A percentile compares a stretch with the other conserved stretches of the same genome.
Conservation (phyloP, 2,113 vertebrate genomes). For the Macaca mulatta region DNA sequence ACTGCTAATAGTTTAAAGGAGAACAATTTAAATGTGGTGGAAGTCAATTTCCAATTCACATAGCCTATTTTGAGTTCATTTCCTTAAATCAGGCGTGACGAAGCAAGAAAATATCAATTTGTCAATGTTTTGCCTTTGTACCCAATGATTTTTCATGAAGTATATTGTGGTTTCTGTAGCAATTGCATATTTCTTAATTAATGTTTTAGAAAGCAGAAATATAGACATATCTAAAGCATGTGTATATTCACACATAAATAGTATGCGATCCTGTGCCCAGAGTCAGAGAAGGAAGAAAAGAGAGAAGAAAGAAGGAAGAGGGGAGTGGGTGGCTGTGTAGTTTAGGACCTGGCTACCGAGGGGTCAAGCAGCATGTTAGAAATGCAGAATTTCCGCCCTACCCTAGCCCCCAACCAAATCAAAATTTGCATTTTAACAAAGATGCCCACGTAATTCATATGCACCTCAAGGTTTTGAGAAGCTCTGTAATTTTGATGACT, state of each 20-base stretch:
- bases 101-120: slow-evolving; percentile 68
- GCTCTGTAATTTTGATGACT: not conserved
- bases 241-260: not conserved
- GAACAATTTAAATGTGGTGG: slow-evolving; percentile 57
- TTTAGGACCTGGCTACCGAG: not conserved
- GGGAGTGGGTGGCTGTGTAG: not conserved
- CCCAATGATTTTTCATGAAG: slow-evolving; percentile 31
- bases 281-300: not conserved
- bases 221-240: not conserved
- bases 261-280: not conserved
- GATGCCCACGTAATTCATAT: not conserved
- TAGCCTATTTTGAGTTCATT: slow-evolving; percentile 63
- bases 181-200: slow-evolving; percentile 46
- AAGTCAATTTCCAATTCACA: slow-evolving; percentile 77
- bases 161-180: not conserved
- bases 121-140: slow-evolving; percentile 59
- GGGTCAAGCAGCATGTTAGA: not conserved
- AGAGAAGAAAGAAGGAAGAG: not conserved
- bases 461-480: not conserved
- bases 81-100: slow-evolving; percentile 64
- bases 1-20: slow-evolving; percentile 67
- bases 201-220: slow-evolving; percentile 28
- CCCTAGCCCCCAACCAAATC: not conserved
- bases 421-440: slow-evolving; percentile 59
- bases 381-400: not conserved